phyloP scores from a whole-genome alignment of 2,797 vertebrate genomes.

The Pogonophryne albipinna region DNA sequence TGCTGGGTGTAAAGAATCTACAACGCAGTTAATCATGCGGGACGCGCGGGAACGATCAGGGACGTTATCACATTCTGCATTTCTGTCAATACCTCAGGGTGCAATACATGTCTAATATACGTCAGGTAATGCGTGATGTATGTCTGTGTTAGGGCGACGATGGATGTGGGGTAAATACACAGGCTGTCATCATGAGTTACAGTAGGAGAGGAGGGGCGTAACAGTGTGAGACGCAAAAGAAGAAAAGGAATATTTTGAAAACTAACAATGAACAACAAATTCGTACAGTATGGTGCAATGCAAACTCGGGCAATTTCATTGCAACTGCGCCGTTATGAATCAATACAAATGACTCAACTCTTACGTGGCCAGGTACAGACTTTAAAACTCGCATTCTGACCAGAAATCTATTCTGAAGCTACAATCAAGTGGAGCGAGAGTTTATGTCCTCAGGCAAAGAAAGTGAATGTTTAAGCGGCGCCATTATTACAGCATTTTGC shows the following conservation, averaged over 20 bases:
- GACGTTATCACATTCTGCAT: conserved; percentile 54
- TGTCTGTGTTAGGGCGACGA: conserved; percentile 9
- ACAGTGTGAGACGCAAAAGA: background rate
- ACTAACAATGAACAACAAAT: conserved; percentile 28
- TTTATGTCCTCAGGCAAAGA: conserved; percentile 40
- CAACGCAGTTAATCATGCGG: conserved; percentile 57
- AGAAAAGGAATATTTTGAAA: background rate
- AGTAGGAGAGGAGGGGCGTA: background rate
- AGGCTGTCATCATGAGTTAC: conserved; percentile 32
- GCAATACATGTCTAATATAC: conserved; percentile 40
- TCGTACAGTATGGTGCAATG: background rate
- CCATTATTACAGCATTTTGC: conserved; percentile 74
- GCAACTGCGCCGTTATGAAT: conserved; percentile 15
- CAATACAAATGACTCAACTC: conserved; percentile 44
- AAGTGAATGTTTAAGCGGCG: conserved; percentile 17
- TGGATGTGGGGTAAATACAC: conserved; percentile 48
- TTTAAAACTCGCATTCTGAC: conserved; percentile 10
- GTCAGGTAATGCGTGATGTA: conserved; percentile 59
- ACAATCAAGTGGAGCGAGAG: conserved; percentile 34
- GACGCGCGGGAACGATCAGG: conserved; percentile 35
- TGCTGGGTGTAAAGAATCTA: conserved; percentile 49
- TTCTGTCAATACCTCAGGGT: conserved; percentile 61
- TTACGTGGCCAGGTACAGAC: conserved; percentile 27
- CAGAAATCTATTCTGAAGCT: conserved; percentile 24
- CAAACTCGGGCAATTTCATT: background rate